Evolutionary conservation across 2,113 vertebrate species (phyloP), one percentile per base, ranked within the genome.

Genomic region (Labrus mixtus): DNA sequence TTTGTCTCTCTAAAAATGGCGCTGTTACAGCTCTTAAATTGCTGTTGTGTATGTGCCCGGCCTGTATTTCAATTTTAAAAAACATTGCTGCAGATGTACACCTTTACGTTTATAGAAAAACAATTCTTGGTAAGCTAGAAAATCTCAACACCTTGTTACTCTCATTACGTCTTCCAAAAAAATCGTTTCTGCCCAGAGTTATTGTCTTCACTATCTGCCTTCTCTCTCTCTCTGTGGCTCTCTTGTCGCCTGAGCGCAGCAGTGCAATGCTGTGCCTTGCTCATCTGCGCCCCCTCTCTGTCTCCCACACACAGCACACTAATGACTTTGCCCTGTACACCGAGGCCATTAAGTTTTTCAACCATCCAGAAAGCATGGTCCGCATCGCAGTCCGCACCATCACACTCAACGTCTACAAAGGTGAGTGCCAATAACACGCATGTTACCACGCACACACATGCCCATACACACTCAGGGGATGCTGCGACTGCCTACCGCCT

Each of bases 291-390:
- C 84, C 89, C 66, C 87, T 92, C 73, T 91, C 82, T 92, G 74
- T 93, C 90, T 93, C 80, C 93, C 89, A 90, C 91, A 81, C 95
- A 96, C 93, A 99, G 98, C 97, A 99, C 93, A 99, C 97, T 84
- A 99, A 99, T 76, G 98, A 99, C 95, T 99, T 99, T 93, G 97
- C 98, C 93, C 95, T 99, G 87, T 99, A 99, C 94, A 99, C 98
- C 67, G 98, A 99, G 95, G 98, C 98, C 92, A 99, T 99, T 93
- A 99, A 99, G 82, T 99, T 99, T 95, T 99, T 99, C 95, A 99
- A 99, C 94, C 98, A 99, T 87, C 96, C 98, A 2, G 98, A 99
- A 90, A 99, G 97, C 94, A 99, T 99, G 98, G 98, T 99, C 90
- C 95, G 98, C 89, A 98, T 99, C 82, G 98, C 98, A 54, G 98